Percentiles rank a stretch among this genome's conserved stretches.
These are phyloP conservation scores for Meles meles DNA, from an alignment of 2,113 vertebrate genomes.

Conservation along the genomic window DNA sequence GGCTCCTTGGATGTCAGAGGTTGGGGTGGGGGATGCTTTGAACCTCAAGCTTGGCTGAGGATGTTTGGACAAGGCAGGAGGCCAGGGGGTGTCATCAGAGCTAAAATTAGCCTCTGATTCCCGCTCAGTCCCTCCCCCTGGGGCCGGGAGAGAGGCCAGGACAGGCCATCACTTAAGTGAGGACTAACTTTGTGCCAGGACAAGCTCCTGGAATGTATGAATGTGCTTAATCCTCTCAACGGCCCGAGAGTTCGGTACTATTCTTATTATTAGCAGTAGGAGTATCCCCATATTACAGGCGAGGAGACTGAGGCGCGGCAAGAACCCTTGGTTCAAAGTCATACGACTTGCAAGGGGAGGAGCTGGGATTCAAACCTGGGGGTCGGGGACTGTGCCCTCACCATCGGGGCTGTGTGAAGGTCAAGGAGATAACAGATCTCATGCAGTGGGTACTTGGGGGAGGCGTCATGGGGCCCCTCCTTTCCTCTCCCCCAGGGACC, in stretches of 20 bases:
- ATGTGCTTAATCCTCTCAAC: background rate
- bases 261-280: too few relatives aligned
- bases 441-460: background rate
- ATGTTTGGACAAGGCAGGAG: slow-evolving; percentile 56
- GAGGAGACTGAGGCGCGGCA: background rate
- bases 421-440: background rate
- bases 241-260: fast-evolving
- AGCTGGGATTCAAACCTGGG: background rate
- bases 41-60: slow-evolving; percentile 58
- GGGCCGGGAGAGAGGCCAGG: background rate
- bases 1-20: slow-evolving; percentile 15
- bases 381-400: fast-evolving
- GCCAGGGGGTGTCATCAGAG: slow-evolving; percentile 69
- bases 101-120: slow-evolving; percentile 75
- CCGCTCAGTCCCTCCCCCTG: slow-evolving; percentile 48
- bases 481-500: background rate
- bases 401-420: background rate
- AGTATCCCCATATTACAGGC: background rate
- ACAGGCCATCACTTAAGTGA: background rate
- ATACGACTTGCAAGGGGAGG: too few relatives aligned
- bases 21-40: slow-evolving; percentile 37
- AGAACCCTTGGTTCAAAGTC: background rate
- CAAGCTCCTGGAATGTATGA: background rate
- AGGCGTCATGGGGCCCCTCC: fast-evolving
- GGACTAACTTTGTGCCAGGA: background rate